phyloP scores from a whole-genome alignment of 2,888 invertebrate genomes.

The Halictus ligatus region DNA sequence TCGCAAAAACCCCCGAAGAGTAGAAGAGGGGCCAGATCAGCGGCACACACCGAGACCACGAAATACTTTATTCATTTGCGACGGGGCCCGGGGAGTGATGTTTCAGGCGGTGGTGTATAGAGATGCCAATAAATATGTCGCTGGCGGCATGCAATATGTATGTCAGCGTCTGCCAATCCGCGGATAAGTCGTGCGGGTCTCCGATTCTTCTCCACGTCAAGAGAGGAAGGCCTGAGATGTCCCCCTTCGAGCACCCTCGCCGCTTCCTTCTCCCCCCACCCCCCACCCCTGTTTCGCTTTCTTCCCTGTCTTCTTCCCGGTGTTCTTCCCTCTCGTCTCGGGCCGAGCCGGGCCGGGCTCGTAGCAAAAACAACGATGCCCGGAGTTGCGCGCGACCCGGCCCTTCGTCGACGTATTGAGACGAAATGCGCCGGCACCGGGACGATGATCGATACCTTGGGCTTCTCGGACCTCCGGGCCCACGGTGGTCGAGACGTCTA shows the following conservation, averaged over 20 bases:
- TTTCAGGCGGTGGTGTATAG: conserved; percentile 75
- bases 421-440: conserved; percentile 65
- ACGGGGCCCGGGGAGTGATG: conserved; percentile 63
- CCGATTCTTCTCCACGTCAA: conserved; percentile 58
- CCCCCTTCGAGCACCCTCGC: background rate
- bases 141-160: conserved; percentile 81
- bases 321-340: conserved; percentile 53
- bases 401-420: conserved; percentile 69
- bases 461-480: conserved; percentile 44
- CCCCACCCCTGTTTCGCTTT: conserved; percentile 5
- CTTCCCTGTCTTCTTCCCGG: conserved; percentile 43
- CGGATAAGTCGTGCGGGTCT: conserved; percentile 65
- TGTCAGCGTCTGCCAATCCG: conserved; percentile 76
- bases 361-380: conserved; percentile 50
- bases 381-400: conserved; percentile 61
- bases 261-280: conserved; percentile 4
- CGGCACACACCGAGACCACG: conserved; percentile 67
- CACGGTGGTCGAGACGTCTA: conserved; percentile 55
- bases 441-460: conserved; percentile 63
- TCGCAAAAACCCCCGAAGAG: conserved; percentile 56
- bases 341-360: conserved; percentile 3
- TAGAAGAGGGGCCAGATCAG: conserved; percentile 6
- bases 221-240: background rate
- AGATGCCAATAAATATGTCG: conserved; percentile 82
- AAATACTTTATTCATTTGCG: conserved; percentile 78